Evolutionary conservation across 2,888 invertebrate genomes (phyloP).

Genomic region (Netelia melanura): DNA sequence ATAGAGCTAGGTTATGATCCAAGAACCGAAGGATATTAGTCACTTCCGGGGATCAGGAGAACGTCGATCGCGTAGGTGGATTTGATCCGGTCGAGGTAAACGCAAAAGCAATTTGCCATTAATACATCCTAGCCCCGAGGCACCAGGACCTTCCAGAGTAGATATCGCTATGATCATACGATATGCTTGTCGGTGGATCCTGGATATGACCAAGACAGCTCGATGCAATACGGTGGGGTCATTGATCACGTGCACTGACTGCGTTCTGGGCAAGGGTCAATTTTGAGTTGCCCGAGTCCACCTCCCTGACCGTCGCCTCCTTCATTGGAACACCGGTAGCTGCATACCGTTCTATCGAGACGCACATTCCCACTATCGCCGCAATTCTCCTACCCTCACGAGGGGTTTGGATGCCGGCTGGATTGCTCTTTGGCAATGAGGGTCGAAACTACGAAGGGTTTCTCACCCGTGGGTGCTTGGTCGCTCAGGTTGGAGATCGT

Average conservation of each 20-base stretch:
- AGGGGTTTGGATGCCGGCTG: slow-evolving; percentile 3
- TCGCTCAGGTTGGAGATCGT: slow-evolving; percentile 2
- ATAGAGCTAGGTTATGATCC: background rate
- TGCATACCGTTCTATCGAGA: slow-evolving; percentile 27
- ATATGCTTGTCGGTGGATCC: background rate
- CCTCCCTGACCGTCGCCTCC: slow-evolving; percentile 10
- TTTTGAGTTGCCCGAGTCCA: slow-evolving; percentile 37
- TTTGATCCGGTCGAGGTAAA: background rate
- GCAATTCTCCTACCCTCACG: background rate
- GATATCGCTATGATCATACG: slow-evolving; percentile 5
- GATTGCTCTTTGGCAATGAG: slow-evolving; percentile 32
- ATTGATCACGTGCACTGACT: slow-evolving; percentile 57
- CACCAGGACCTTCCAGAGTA: background rate
- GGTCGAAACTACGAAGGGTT: slow-evolving; percentile 36
- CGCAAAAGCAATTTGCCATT: slow-evolving; percentile 36
- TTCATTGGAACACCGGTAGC: background rate
- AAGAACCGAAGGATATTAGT: background rate
- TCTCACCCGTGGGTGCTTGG: slow-evolving; percentile 27
- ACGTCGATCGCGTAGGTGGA: background rate
- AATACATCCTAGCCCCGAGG: slow-evolving; percentile 7
- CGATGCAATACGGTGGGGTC: slow-evolving; percentile 12
- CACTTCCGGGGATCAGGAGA: background rate
- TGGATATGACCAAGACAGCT: slow-evolving; percentile 37
- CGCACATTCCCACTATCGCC: slow-evolving; percentile 22
- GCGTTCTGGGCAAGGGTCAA: slow-evolving; percentile 29